A percentile compares a stretch with the other conserved stretches of the same genome.
Conservation (phyloP, 37 sponge, comb jelly and placozoan species). For the Petrosia ficiformis region DNA sequence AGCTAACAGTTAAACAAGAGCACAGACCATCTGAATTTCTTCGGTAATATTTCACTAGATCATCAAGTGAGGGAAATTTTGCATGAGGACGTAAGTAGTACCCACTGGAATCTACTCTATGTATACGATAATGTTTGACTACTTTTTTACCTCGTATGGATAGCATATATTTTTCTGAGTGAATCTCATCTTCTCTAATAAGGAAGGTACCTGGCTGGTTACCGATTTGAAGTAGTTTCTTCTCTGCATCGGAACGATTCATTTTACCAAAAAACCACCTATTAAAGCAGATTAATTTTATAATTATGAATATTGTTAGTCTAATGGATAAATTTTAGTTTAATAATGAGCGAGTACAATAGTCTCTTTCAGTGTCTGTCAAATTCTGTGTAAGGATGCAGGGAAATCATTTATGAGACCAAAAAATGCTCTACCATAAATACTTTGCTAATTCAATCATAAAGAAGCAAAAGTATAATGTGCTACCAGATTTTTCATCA, state of each 20-base stretch:
- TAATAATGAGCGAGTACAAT: too few species aligned
- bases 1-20: constrained; percentile 67
- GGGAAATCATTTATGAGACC: too few species aligned
- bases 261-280: constrained; percentile 88
- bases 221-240: constrained; percentile 73
- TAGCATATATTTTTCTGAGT: constrained; percentile 85
- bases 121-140: constrained; percentile 91
- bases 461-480: too few species aligned
- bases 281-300: too few species aligned
- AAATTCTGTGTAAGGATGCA: too few species aligned
- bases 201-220: constrained; percentile 80
- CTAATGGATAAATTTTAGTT: too few species aligned
- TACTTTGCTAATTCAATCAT: too few species aligned
- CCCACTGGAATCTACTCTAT: constrained; percentile 70
- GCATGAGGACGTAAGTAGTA: constrained; percentile 92
- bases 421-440: too few species aligned
- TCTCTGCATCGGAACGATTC: constrained; percentile 84
- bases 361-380: too few species aligned
- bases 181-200: constrained; percentile 90
- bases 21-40: constrained; percentile 78
- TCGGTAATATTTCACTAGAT: constrained; percentile 75
- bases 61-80: constrained; percentile 68
- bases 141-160: constrained; percentile 77
- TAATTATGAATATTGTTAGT: too few species aligned
- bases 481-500: too few species aligned